Conservation (phyloP, 2,113 vertebrate genomes). For the Noturus placidus region DNA sequence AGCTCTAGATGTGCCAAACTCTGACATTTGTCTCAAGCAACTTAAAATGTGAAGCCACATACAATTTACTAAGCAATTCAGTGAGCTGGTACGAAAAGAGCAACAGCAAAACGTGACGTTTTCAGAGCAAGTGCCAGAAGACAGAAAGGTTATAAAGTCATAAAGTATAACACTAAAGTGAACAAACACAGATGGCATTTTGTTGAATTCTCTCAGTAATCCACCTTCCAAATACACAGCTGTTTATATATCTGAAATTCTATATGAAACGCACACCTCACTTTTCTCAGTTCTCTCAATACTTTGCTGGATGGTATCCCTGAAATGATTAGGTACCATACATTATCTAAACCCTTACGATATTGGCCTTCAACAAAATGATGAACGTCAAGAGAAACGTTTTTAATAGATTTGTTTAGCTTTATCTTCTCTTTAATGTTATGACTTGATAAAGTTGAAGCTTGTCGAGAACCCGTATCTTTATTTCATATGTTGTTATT, state of each 20-base stretch:
- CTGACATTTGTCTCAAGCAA: conserved; percentile 21
- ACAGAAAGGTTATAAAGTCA: not conserved
- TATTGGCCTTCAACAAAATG: not conserved
- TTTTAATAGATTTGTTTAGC: not conserved
- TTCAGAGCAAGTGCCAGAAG: not conserved
- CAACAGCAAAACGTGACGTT: not conserved
- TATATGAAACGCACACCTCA: not conserved
- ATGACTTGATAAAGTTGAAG: not conserved
- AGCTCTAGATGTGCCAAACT: conserved; percentile 12
- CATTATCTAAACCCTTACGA: not conserved
- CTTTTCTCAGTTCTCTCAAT: not conserved
- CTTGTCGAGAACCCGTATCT: not conserved
- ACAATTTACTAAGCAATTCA: not conserved
- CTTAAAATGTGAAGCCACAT: not conserved
- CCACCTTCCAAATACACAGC: not conserved
- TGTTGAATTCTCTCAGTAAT: not conserved
- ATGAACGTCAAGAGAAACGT: not conserved
- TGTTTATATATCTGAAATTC: not conserved
- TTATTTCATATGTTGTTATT: not conserved
- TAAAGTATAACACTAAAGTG: not conserved
- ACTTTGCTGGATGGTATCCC: not conserved
- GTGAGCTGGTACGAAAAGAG: not conserved
- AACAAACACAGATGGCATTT: not conserved
- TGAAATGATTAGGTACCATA: not conserved
- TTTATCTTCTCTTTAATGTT: not conserved